phyloP scores from a whole-genome alignment of 2,888 invertebrate species.

The Uloborus plumipes region DNA sequence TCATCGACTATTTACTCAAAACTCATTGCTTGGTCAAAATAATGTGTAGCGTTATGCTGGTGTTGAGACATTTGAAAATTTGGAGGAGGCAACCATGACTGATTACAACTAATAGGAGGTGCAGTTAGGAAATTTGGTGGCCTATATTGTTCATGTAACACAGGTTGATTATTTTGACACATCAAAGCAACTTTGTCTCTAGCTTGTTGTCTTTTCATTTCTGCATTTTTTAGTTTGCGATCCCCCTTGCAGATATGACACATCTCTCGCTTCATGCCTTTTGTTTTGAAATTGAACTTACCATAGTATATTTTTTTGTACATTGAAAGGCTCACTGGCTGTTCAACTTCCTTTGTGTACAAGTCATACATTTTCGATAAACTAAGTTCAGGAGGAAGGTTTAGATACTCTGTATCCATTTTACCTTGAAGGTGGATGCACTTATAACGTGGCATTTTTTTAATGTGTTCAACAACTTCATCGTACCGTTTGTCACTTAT shows the following conservation, averaged over 20 bases:
- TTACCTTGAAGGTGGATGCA: conserved; percentile 54
- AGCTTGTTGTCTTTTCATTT: conserved; percentile 32
- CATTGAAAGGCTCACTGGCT: conserved; percentile 57
- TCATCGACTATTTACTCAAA: conserved; percentile 6
- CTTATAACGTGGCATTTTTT: conserved; percentile 55
- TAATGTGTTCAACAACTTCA: conserved; percentile 57
- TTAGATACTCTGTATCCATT: conserved; percentile 43
- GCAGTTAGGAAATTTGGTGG: conserved; percentile 42
- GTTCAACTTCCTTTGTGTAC: conserved; percentile 49
- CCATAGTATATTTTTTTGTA: conserved; percentile 61
- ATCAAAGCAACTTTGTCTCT: conserved; percentile 32
- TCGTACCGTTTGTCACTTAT: conserved; percentile 52
- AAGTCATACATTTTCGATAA: conserved; percentile 58
- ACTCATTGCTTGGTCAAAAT: conserved; percentile 51
- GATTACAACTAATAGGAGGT: conserved; percentile 47
- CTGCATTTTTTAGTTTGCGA: conserved; percentile 46
- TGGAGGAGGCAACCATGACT: conserved; percentile 45
- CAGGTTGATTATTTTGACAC: conserved; percentile 36
- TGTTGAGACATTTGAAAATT: conserved; percentile 60
- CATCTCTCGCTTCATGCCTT: conserved; percentile 47
- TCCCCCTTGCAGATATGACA: conserved; percentile 55
- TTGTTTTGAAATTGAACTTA: conserved; percentile 50
- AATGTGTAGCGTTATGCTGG: conserved; percentile 39
- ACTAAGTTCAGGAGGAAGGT: conserved; percentile 42
- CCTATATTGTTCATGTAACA: conserved; percentile 43